Percentiles rank a stretch among this genome's conserved stretches.
These are phyloP conservation scores for zebrafish (Danio rerio) DNA, from an alignment of 2,113 vertebrate genomes.

Conservation along the genomic window DNA sequence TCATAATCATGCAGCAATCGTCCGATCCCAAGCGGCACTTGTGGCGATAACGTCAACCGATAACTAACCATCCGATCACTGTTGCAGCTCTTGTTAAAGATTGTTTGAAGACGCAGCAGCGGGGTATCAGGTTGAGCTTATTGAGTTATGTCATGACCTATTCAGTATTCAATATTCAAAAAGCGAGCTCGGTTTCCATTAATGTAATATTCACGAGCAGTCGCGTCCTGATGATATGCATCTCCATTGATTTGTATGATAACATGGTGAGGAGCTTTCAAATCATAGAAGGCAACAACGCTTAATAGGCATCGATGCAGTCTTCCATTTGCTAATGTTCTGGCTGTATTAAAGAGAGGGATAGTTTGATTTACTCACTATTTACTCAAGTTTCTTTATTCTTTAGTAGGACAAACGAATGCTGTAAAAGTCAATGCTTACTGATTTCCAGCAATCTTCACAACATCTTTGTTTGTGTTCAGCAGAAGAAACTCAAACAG, in stretches of 20 bases:
- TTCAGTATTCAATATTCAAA: conserved; percentile 72
- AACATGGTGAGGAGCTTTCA: conserved; percentile 68
- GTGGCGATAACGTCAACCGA: conserved; percentile 61
- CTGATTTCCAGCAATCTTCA: too few relatives aligned
- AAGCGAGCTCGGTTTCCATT: conserved; percentile 70
- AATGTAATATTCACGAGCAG: conserved; percentile 63
- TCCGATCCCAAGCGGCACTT: conserved; percentile 58
- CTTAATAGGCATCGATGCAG: conserved; percentile 54
- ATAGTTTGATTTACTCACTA: too few relatives aligned
- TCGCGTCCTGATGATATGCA: conserved; percentile 55
- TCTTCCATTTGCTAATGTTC: conserved; percentile 62
- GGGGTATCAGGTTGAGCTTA: conserved; percentile 72
- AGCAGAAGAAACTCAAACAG: too few relatives aligned
- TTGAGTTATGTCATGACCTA: conserved; percentile 74
- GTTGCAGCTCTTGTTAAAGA: conserved; percentile 73
- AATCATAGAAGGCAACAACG: conserved; percentile 61
- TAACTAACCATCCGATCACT: conserved; percentile 66
- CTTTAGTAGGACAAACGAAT: too few relatives aligned
- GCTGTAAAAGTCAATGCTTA: too few relatives aligned
- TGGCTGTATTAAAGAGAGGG: background rate
- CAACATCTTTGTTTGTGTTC: too few relatives aligned
- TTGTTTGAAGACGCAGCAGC: conserved; percentile 65
- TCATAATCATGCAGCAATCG: conserved; percentile 62
- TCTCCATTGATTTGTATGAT: conserved; percentile 59
- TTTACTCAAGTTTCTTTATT: too few relatives aligned